Conservation (phyloP, 2,888 invertebrate species). For the Drosophila acutilabella region DNA sequence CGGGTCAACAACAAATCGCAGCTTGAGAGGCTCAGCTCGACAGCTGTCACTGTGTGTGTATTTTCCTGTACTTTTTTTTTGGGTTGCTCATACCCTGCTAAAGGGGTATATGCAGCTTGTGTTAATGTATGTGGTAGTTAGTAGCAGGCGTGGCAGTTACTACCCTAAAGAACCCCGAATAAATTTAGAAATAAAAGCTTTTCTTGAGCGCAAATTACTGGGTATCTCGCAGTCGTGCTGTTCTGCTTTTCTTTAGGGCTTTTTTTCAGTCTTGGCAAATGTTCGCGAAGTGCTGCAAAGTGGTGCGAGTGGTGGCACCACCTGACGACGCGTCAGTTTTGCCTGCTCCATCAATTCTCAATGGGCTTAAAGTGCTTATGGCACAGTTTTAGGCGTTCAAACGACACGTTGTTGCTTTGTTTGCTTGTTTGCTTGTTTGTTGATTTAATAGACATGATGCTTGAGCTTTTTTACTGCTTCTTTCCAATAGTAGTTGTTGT, state of each 20-base stretch:
- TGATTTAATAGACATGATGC: constrained; percentile 57
- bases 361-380: constrained; percentile 57
- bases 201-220: neutral
- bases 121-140: no score
- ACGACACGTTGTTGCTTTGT: constrained; percentile 33
- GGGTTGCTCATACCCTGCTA: neutral
- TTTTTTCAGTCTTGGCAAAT: neutral
- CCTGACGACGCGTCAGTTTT: constrained; percentile 22
- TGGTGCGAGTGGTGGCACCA: constrained; percentile 29
- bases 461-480: constrained; percentile 19
- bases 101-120: neutral
- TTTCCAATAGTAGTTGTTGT: constrained; percentile 6
- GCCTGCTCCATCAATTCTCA: constrained; percentile 35
- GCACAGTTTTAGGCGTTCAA: constrained; percentile 44
- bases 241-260: neutral
- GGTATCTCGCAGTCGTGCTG: neutral
- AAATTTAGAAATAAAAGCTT: no score
- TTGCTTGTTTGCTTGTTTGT: constrained; percentile 50
- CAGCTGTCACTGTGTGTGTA: constrained; percentile 39
- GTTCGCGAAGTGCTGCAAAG: neutral
- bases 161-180: no score
- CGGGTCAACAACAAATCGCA: constrained; percentile 30
- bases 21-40: constrained; percentile 29
- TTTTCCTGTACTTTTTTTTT: constrained; percentile 7
- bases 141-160: neutral